phyloP scores from a whole-genome alignment of 2,888 invertebrate species.

The Agrochola lota region DNA sequence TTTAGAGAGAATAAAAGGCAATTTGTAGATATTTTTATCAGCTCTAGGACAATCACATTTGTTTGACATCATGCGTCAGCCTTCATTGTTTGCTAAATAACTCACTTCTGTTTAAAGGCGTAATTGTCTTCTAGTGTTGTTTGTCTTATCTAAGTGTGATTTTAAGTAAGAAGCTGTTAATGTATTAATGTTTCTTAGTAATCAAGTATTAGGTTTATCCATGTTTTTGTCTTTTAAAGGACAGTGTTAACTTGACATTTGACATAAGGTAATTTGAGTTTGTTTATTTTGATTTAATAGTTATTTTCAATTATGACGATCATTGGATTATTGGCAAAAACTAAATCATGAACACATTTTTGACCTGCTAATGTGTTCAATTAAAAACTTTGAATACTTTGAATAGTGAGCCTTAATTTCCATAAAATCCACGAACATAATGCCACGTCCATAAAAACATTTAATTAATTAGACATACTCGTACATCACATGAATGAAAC shows the following conservation, averaged over 20 bases:
- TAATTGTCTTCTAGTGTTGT: constrained; percentile 47
- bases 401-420: neutral
- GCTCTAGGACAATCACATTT: neutral
- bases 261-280: neutral
- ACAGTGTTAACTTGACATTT: neutral
- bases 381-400: neutral
- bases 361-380: neutral
- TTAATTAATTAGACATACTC: neutral
- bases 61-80: constrained; percentile 48
- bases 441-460: neutral
- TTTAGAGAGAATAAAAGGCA: neutral
- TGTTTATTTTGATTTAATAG: neutral
- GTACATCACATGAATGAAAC: neutral
- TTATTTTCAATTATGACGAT: neutral
- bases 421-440: neutral
- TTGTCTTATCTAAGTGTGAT: constrained; percentile 55
- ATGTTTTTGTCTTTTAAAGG: constrained; percentile 8
- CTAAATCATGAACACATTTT: neutral
- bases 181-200: constrained; percentile 58
- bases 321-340: neutral
- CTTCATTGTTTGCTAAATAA: constrained; percentile 26
- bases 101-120: constrained; percentile 17
- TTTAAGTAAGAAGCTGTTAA: constrained; percentile 53
- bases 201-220: constrained; percentile 15
- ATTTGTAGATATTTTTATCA: neutral